Conservation (phyloP, 2,113 vertebrate species). For the Aegithalos caudatus region DNA sequence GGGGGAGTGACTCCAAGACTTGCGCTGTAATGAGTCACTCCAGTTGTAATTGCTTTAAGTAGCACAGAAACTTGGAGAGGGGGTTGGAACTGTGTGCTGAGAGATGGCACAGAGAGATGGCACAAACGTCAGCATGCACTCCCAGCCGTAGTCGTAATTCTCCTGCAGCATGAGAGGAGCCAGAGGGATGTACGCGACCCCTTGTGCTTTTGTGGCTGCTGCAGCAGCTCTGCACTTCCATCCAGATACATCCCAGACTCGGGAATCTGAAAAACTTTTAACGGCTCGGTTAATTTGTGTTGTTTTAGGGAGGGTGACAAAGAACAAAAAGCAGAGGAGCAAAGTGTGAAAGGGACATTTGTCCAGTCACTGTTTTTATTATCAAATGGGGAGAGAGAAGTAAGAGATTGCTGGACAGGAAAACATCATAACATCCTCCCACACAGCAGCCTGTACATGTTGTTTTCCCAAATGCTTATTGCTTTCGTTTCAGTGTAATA, state of each 20-base stretch:
- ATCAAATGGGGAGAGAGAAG: not conserved
- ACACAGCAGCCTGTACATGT: not conserved
- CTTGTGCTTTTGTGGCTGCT: not conserved
- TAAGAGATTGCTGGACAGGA: not conserved
- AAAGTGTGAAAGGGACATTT: not conserved
- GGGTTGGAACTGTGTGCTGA: not conserved
- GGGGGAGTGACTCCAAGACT: not conserved
- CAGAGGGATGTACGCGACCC: no score
- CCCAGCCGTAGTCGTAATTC: not conserved
- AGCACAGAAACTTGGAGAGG: not conserved
- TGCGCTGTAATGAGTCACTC: not conserved
- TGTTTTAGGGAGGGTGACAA: not conserved
- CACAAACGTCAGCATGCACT: not conserved
- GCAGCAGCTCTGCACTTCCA: not conserved
- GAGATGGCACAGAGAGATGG: not conserved
- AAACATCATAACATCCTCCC: not conserved
- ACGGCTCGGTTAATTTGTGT: rapidly evolving
- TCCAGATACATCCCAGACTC: not conserved
- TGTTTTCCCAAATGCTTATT: not conserved
- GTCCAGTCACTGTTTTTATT: not conserved
- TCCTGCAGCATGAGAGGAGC: not conserved
- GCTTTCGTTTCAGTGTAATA: not conserved
- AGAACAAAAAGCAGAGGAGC: not conserved
- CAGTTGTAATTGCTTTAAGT: not conserved
- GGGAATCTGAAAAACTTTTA: not conserved